Percentiles rank a stretch among this genome's conserved stretches.
Conservation (phyloP, 92 coral and sea anemone genomes). For the Palythoa caribaeorum region DNA sequence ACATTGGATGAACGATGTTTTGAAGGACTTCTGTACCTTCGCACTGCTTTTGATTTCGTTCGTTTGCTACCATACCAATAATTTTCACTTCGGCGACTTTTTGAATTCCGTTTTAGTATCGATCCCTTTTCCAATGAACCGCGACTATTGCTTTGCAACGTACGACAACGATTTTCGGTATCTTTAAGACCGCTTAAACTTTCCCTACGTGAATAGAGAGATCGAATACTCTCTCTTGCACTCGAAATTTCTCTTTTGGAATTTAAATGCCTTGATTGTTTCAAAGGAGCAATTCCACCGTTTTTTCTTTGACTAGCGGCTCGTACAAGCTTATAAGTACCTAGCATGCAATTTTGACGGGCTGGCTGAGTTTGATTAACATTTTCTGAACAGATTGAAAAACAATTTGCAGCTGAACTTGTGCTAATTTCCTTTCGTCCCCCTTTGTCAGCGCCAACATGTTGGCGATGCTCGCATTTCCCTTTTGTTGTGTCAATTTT, state of each 20-base stretch:
- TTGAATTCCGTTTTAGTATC: neutral
- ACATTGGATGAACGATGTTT: neutral
- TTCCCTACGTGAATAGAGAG: slow-evolving; percentile 25
- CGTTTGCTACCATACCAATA: slow-evolving; percentile 26
- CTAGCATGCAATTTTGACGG: neutral
- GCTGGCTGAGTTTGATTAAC: neutral
- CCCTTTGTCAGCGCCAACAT: neutral
- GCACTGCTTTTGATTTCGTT: neutral
- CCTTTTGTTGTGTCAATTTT: neutral
- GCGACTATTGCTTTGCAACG: neutral
- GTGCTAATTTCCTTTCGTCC: neutral
- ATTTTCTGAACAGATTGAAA: neutral
- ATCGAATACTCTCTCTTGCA: slow-evolving; percentile 20
- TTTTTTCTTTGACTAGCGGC: slow-evolving; percentile 32
- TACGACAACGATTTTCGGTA: neutral
- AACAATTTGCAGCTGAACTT: neutral
- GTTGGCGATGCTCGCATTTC: neutral
- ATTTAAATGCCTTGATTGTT: slow-evolving; percentile 24
- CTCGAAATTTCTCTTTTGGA: neutral
- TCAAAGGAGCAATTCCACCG: neutral
- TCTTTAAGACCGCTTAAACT: neutral
- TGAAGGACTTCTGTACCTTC: slow-evolving; percentile 37
- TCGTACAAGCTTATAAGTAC: slow-evolving; percentile 21
- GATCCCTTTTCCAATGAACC: neutral
- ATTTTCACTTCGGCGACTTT: neutral